Percentiles rank a stretch among this genome's conserved stretches.
phyloP scores from a whole-genome alignment of 2,797 vertebrate genomes.

The Paratrypauchen microcephalus region DNA sequence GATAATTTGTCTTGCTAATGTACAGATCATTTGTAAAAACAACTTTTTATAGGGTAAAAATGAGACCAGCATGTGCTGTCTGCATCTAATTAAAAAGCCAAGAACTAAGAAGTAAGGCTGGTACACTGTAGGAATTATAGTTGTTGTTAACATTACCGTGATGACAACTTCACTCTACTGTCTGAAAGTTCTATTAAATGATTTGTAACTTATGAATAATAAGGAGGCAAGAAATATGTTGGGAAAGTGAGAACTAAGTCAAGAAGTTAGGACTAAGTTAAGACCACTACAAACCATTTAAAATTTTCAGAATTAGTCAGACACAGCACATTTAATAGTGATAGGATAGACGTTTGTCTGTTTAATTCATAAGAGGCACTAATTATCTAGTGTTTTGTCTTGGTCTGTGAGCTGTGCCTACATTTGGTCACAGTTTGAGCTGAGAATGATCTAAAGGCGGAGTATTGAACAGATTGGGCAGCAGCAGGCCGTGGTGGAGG shows the following conservation, averaged over 20 bases:
- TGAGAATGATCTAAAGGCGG: conserved; percentile 54
- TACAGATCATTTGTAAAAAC: neutral
- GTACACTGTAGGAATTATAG: too few relatives aligned
- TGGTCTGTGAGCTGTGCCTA: conserved; percentile 33
- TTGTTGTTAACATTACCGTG: too few relatives aligned
- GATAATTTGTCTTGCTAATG: neutral
- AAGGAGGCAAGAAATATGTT: too few relatives aligned
- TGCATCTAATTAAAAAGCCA: neutral
- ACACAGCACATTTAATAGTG: too few relatives aligned
- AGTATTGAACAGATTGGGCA: conserved; percentile 78
- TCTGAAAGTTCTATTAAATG: too few relatives aligned
- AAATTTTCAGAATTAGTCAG: too few relatives aligned
- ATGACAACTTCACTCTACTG: too few relatives aligned
- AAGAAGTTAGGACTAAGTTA: too few relatives aligned
- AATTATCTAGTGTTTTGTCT: conserved; percentile 41
- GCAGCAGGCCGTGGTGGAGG: conserved; percentile 69
- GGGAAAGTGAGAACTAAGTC: too few relatives aligned
- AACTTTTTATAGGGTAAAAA: neutral
- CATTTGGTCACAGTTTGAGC: conserved; percentile 50
- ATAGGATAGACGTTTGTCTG: neutral
- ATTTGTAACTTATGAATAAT: too few relatives aligned
- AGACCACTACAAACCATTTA: too few relatives aligned
- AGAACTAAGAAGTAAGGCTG: too few relatives aligned
- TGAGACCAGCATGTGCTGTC: neutral
- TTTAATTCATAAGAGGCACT: conserved; percentile 10